Conservation (phyloP, 1,140 invertebrate genomes). For the Himalopsyche phryganea region DNA sequence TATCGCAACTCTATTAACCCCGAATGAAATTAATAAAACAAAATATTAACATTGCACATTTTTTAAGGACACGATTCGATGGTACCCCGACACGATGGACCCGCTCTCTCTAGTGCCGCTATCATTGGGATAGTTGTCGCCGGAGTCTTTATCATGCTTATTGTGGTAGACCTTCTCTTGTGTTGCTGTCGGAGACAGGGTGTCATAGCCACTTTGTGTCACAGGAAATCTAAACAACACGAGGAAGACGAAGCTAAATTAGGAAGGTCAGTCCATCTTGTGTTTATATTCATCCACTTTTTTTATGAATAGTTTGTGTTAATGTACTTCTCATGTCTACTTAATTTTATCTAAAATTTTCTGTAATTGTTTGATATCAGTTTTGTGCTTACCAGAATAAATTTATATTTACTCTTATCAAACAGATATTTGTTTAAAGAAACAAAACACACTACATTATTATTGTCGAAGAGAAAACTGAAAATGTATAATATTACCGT, state of each 20-base stretch:
- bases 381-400: too few species aligned
- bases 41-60: not conserved
- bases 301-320: too few species aligned
- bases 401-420: too few species aligned
- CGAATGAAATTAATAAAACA: too few species aligned
- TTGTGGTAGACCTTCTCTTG: constrained; percentile 75
- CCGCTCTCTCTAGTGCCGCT: constrained; percentile 66
- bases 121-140: constrained; percentile 76
- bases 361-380: too few species aligned
- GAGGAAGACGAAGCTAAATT: constrained; percentile 77
- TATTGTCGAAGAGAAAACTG: too few species aligned
- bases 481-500: too few species aligned
- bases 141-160: constrained; percentile 67
- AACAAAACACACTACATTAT: too few species aligned
- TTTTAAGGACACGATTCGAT: constrained; percentile 55
- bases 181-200: constrained; percentile 68
- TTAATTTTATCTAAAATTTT: too few species aligned
- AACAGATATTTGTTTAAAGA: too few species aligned
- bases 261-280: constrained; percentile 63
- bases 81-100: constrained; percentile 53
- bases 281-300: not conserved
- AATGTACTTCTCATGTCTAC: too few species aligned
- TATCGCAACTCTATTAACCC: too few species aligned
- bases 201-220: constrained; percentile 69
- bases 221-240: constrained; percentile 60